Conservation (phyloP, 2,113 vertebrate genomes). For the Catharus bicknelli region DNA sequence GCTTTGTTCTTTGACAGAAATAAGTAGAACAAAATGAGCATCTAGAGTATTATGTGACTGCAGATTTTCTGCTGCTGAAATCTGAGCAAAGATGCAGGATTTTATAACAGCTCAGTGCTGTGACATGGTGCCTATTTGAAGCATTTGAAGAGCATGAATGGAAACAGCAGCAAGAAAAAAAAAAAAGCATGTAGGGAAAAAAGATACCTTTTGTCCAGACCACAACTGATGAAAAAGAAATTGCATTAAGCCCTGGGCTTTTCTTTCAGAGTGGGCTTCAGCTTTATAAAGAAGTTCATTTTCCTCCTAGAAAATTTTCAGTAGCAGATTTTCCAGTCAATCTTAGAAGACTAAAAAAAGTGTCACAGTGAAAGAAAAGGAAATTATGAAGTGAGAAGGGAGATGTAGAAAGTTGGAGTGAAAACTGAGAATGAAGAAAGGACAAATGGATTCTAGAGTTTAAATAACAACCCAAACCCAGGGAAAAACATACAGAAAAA, state of each 20-base stretch:
- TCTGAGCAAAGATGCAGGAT: not conserved
- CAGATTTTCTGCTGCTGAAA: constrained; percentile 41
- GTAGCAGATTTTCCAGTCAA: not conserved
- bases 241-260: constrained; percentile 30
- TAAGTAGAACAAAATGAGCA: constrained; percentile 37
- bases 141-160: constrained; percentile 11
- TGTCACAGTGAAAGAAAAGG: not conserved
- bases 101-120: constrained; percentile 5
- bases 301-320: constrained; percentile 7
- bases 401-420: not conserved
- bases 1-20: constrained; percentile 22
- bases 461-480: not conserved
- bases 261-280: not conserved
- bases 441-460: not conserved
- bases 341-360: not conserved
- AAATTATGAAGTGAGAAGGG: not conserved
- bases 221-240: constrained; percentile 40
- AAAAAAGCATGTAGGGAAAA: not conserved
- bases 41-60: constrained; percentile 6
- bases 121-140: not conserved
- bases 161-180: not conserved
- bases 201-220: constrained; percentile 30
- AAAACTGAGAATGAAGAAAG: not conserved
- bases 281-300: not conserved
- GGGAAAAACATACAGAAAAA: not conserved